Conservation (phyloP, 2,888 invertebrate species). For the Mamestra brassicae region DNA sequence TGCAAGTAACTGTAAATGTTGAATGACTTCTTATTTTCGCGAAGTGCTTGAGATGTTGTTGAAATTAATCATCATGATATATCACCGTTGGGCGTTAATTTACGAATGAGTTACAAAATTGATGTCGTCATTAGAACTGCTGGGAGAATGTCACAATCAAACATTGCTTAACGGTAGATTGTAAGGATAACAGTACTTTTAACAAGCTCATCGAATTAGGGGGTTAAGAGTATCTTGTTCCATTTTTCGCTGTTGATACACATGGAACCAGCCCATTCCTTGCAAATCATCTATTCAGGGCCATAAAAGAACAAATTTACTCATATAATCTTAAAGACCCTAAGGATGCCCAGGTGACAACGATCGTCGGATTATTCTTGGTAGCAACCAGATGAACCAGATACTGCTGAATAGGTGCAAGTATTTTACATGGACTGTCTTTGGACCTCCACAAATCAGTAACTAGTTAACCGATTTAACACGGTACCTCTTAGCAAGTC, state of each 20-base stretch:
- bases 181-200: background rate
- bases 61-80: slow-evolving; percentile 24
- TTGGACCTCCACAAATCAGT: too few species aligned
- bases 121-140: slow-evolving; percentile 3
- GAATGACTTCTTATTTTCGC: slow-evolving; percentile 18
- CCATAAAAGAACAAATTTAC: background rate
- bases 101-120: background rate
- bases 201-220: background rate
- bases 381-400: too few species aligned
- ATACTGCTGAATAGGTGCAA: too few species aligned
- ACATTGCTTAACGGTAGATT: background rate
- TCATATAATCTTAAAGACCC: too few species aligned
- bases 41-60: background rate
- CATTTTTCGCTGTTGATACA: background rate
- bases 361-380: too few species aligned
- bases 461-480: too few species aligned
- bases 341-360: too few species aligned
- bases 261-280: too few species aligned
- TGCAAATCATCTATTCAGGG: background rate
- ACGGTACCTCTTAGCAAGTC: too few species aligned
- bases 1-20: slow-evolving; percentile 5
- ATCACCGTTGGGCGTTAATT: background rate
- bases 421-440: too few species aligned
- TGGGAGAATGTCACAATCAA: slow-evolving; percentile 17
- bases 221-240: background rate